Base-by-base conservation (phyloP, 2,888 invertebrate species). In the Nephrotoma guestfalica region DNA sequence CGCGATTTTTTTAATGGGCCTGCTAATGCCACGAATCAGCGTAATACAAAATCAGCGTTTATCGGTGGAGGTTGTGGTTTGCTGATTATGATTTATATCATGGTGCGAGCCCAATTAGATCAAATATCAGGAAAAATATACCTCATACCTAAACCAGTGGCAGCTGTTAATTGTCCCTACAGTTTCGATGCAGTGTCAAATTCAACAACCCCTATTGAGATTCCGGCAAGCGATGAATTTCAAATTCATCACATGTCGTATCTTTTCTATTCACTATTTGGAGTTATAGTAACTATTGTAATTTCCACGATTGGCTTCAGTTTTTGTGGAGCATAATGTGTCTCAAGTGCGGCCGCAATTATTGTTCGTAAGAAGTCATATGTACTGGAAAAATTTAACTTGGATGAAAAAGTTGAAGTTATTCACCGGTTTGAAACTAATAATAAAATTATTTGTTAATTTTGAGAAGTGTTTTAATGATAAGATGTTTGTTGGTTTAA, bases 1-100 rank as follows among this genome's bases (percentile, higher is more conserved):
- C 94, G 86, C 93, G 95, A 87, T 95, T 95, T 89, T 92, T 94
- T 0, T 94, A 0, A 92, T 95, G 89, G 95, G 95, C 87, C 93
- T 95, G 91, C 94, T 95, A 89, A 92, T 95, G 87, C 95, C 47
- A 47, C n/a, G 47, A n/a, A 47, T 47, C 2, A n/a, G n/a, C n/a
- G n/a, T n/a, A 47, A 47, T 47, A 47, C 11, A 47, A 88, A 95
- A 95, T 94, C 94, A 87, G 95, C 95, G 0, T 89, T 95, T 3
- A 91, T 91, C 86, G 95, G 95, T 83, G 94, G 95, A 18, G 88
- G 94, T 0, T 90, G 93, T 2, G 94, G 94, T 6, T 90, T 95
- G 43, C 89, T 91, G 13, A 92, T 94, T 83, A 94, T 94, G 89
- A 93, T 93, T 88, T 95, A 94, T 94, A 90, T 95, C 0, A 94